Evolutionary conservation across 2,797 vertebrate genomes (phyloP).

Genomic region (Monodelphis domestica): DNA sequence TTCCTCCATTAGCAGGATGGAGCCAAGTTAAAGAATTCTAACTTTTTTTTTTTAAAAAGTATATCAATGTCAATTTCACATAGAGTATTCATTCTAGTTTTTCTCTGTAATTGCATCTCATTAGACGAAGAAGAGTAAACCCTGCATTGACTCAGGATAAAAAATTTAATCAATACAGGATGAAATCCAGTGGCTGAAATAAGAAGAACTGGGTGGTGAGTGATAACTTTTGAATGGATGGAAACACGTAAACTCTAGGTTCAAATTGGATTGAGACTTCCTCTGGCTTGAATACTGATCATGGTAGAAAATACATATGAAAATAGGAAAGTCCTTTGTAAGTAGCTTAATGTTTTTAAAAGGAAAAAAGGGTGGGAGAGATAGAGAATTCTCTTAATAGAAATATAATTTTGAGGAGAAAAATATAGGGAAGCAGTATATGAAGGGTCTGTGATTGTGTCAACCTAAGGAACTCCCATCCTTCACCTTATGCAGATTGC

Average conservation of each 20-base stretch:
- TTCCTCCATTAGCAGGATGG: constrained; percentile 83
- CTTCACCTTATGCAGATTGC: not conserved
- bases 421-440: not conserved
- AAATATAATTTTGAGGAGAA: not conserved
- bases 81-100: constrained; percentile 76
- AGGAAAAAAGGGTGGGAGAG: not conserved
- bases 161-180: not conserved
- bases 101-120: constrained; percentile 75
- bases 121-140: constrained; percentile 70
- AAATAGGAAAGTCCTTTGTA: constrained; percentile 52
- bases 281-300: constrained; percentile 13
- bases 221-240: constrained; percentile 21
- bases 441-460: not conserved
- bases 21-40: constrained; percentile 76
- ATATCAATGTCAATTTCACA: constrained; percentile 78
- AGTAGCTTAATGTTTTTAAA: not conserved
- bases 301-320: not conserved
- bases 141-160: constrained; percentile 64
- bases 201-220: constrained; percentile 46
- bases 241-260: constrained; percentile 7
- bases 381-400: not conserved
- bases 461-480: not conserved
- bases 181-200: constrained; percentile 35
- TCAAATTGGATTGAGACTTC: constrained; percentile 54
- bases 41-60: constrained; percentile 66